A percentile compares a stretch with the other conserved stretches of the same genome.
Conservation (phyloP, 1,140 invertebrate genomes). For the Mya arenaria region DNA sequence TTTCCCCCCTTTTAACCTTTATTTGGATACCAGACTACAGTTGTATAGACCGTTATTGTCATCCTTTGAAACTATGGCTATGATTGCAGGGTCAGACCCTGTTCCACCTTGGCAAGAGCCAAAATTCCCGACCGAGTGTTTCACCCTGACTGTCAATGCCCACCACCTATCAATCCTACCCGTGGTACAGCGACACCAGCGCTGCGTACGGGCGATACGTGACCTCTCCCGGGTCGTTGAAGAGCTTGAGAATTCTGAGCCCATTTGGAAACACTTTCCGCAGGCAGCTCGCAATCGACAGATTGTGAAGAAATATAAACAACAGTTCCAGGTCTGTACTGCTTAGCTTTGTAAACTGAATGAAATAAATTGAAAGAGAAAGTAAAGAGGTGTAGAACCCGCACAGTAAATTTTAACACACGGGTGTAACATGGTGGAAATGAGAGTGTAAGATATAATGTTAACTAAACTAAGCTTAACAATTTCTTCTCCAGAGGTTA, state of each 20-base stretch:
- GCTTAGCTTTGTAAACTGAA: too few species aligned
- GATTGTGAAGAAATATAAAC: slow-evolving; percentile 92
- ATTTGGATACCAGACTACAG: too few species aligned
- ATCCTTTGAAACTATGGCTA: too few species aligned
- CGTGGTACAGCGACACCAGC: slow-evolving; percentile 92
- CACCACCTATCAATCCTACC: slow-evolving; percentile 96
- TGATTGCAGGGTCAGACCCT: slow-evolving; percentile 58
- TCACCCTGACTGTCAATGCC: slow-evolving; percentile 96
- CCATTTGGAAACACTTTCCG: slow-evolving; percentile 91
- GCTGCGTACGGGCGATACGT: slow-evolving; percentile 90
- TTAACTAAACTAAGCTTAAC: too few species aligned
- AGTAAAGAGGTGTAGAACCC: too few species aligned
- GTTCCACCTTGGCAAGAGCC: slow-evolving; percentile 85
- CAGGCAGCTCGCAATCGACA: slow-evolving; percentile 90
- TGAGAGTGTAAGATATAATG: too few species aligned
- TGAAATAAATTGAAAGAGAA: too few species aligned
- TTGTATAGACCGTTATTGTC: too few species aligned
- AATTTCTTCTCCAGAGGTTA: slow-evolving; percentile 82
- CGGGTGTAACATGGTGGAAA: too few species aligned
- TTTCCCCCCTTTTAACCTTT: too few species aligned
- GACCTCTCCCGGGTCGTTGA: slow-evolving; percentile 96
- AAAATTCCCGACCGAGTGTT: slow-evolving; percentile 97
- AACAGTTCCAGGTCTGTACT: slow-evolving; percentile 85
- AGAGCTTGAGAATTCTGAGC: slow-evolving; percentile 87
- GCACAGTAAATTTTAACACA: too few species aligned